Base-by-base conservation (phyloP, 2,797 vertebrate species). In the Pipistrellus pipistrellus region DNA sequence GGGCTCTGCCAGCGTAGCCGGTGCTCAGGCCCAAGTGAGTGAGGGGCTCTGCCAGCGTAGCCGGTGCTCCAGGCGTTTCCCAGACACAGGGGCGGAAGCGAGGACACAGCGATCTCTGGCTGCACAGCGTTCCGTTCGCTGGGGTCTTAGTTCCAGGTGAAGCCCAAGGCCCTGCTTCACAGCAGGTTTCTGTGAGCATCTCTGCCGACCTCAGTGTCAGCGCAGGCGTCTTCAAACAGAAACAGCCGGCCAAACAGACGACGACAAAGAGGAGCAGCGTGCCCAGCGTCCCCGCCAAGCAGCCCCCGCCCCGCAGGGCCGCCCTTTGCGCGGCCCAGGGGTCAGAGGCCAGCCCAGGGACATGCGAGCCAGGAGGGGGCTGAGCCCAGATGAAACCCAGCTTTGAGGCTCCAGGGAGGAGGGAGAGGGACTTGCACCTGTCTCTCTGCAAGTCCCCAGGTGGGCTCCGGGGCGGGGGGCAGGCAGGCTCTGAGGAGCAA, bases 301-400 rank as follows among this genome's bases (percentile, higher is more conserved):
- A 2, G 3, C 5, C 5, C 1, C 15, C 48, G 3, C 48, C 48
- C 21, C 5, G 0, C 51, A 23, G n/a, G 15, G 25, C 13, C 41
- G 27, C 15, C 0, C 55, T 2, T 23, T 4, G 8, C 14, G 30
- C 38, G 71, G 30, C 72, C 68, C 9, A 0, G 27, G 48, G 32
- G 44, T 14, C 20, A 41, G 48, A 32, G n/a, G 51, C n/a, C 17
- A 12, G 57, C 38, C 83, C 48, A 23, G 55, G 38, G 14, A 55
- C 1, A 7, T 11, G 3, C 14, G 55, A 15, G 17, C 35, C 3
- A 0, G 35, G 10, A 17, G 46, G 78, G 46, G 44, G 78, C 62
- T 41, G 53, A 53, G 8, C 55, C 25, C n/a, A 27, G 38, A 8
- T 8, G 13, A 57, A 69, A 73, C 6, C 59, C 46, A 32, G 10